Evolutionary conservation across 2,797 vertebrate species (phyloP).

Genomic region (Gymnothorax reevesii): DNA sequence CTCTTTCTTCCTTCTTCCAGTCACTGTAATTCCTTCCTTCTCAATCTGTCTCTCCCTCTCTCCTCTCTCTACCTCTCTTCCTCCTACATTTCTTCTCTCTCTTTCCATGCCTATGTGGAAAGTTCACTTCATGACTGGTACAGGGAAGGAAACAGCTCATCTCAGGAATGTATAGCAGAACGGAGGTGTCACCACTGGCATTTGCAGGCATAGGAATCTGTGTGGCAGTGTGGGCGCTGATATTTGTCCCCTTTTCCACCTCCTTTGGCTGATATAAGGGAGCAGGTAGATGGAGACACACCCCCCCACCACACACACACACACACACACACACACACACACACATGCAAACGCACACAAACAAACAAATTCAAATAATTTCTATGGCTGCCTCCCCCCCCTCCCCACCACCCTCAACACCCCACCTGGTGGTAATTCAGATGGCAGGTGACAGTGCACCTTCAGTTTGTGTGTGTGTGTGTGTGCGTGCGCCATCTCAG

Average conservation of each 20-base stretch:
- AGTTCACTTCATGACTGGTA: constrained; percentile 13
- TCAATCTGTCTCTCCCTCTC: not conserved
- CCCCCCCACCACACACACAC: not conserved
- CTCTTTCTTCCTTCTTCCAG: too few species aligned
- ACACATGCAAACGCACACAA: too few species aligned
- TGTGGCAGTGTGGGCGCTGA: not conserved
- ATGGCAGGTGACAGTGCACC: not conserved
- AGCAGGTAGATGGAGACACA: not conserved
- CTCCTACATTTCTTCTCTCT: not conserved
- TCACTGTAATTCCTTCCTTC: not conserved
- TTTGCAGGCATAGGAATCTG: too few species aligned
- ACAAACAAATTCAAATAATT: not conserved
- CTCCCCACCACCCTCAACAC: not conserved
- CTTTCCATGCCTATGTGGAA: not conserved
- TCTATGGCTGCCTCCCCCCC: not conserved
- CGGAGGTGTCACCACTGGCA: not conserved
- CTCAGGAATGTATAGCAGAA: not conserved
- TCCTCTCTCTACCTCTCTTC: not conserved
- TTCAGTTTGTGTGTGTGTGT: not conserved
- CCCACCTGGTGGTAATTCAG: not conserved
- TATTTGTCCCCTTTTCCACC: not conserved
- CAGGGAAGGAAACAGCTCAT: not conserved
- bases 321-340: too few species aligned
- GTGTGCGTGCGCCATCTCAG: not conserved
- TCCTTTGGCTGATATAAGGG: not conserved